These are phyloP conservation scores for Plebejus melissa DNA, from an alignment of 2,888 invertebrate genomes.

Conservation along the genomic window DNA sequence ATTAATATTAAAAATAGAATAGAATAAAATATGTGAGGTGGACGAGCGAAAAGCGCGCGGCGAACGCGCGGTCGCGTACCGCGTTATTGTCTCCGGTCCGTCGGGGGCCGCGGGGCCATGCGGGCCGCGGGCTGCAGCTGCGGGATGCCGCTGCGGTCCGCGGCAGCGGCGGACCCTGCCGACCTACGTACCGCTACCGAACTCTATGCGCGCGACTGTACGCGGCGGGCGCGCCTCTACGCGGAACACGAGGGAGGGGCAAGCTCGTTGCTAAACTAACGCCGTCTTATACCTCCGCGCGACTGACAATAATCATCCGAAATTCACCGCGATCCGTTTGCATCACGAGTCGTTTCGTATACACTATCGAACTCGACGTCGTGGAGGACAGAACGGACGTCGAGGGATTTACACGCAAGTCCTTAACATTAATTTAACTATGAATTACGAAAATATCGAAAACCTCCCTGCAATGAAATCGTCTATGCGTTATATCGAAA, in stretches of 20 bases:
- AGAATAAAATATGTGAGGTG: conserved; percentile 77
- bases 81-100: conserved; percentile 58
- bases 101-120: conserved; percentile 33
- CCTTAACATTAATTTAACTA: conserved; percentile 72
- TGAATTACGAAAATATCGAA: conserved; percentile 73
- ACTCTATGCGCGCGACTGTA: conserved; percentile 40
- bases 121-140: conserved; percentile 30
- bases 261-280: conserved; percentile 46
- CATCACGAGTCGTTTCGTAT: conserved; percentile 28
- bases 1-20: conserved; percentile 77
- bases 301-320: conserved; percentile 31
- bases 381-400: conserved; percentile 53
- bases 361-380: conserved; percentile 38
- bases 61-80: conserved; percentile 48
- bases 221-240: conserved; percentile 36
- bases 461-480: conserved; percentile 74
- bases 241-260: conserved; percentile 43
- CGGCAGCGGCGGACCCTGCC: conserved; percentile 37
- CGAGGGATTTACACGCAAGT: conserved; percentile 42
- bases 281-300: conserved; percentile 34
- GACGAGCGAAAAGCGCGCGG: conserved; percentile 70
- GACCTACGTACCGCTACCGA: conserved; percentile 39
- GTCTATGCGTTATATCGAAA: conserved; percentile 74
- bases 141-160: conserved; percentile 33
- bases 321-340: conserved; percentile 28